Conservation (phyloP, 1,140 invertebrate genomes). For the Anastatus disparis region DNA sequence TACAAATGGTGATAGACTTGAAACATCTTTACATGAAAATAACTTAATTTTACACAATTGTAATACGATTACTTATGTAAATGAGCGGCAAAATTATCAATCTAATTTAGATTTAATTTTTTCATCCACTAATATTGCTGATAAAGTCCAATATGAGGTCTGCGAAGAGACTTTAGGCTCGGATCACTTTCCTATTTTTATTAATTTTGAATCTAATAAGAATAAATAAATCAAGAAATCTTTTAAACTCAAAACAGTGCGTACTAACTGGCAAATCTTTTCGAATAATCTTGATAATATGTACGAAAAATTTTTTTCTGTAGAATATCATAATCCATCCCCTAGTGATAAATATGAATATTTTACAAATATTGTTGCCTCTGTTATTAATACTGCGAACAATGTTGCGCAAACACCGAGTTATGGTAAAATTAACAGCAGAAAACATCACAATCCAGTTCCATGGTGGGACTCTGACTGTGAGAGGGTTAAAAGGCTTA, state of each 20-base stretch:
- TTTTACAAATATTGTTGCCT: no score
- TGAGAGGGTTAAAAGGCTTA: conserved; percentile 5
- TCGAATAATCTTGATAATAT: not conserved
- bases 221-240: no score
- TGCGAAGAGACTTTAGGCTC: not conserved
- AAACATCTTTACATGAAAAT: not conserved
- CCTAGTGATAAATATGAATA: no score
- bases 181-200: not conserved
- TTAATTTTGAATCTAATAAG: not conserved
- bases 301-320: not conserved
- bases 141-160: not conserved
- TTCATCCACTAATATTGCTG: not conserved
- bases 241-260: not conserved
- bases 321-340: no score
- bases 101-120: conserved; percentile 6
- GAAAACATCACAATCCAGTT: not conserved
- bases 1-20: not conserved
- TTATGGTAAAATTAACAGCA: no score
- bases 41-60: not conserved
- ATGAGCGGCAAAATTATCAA: not conserved
- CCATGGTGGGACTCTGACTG: conserved; percentile 19
- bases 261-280: not conserved
- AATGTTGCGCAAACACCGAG: no score
- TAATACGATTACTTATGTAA: not conserved
- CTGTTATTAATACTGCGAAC: no score